Evolutionary conservation across 2,113 vertebrate species (phyloP).

Genomic region (Dicrurus megarhynchus): DNA sequence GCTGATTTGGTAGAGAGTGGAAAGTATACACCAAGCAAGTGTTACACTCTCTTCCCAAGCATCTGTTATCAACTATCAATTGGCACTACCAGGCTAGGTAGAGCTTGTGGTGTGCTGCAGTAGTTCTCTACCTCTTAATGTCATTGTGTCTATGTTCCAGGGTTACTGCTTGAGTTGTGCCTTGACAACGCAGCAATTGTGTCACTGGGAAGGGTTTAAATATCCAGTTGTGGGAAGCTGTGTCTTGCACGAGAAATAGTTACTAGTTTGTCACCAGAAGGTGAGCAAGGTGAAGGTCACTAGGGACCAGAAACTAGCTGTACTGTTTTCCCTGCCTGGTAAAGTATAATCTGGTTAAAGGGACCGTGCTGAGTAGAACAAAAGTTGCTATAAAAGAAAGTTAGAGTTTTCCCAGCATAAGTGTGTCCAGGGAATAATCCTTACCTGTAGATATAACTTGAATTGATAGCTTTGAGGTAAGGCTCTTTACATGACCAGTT

Average conservation of each 20-base stretch:
- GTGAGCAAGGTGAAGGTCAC: not conserved
- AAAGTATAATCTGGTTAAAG: not conserved
- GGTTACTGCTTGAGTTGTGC: not conserved
- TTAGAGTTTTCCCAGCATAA: not conserved
- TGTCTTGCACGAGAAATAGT: not conserved
- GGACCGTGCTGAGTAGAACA: not conserved
- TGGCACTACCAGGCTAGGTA: not conserved
- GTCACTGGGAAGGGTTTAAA: not conserved
- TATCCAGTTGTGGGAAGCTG: not conserved
- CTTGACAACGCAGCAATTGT: not conserved
- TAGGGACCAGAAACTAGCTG: not conserved
- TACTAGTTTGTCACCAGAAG: not conserved
- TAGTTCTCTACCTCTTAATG: not conserved
- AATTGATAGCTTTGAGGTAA: not conserved
- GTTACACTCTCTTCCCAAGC: not conserved
- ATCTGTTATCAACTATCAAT: not conserved
- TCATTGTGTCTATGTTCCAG: not conserved
- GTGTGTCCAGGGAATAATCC: not conserved
- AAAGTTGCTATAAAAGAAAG: not conserved
- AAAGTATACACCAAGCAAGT: fast-evolving
- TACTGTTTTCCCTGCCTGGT: not conserved
- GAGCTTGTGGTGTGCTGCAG: not conserved
- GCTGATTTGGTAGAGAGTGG: not conserved
- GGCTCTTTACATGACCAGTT: not conserved
- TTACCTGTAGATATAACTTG: not conserved